These are phyloP conservation scores for Mastomys natalensis DNA, from an alignment of 2,113 vertebrate genomes.

Conservation along the genomic window DNA sequence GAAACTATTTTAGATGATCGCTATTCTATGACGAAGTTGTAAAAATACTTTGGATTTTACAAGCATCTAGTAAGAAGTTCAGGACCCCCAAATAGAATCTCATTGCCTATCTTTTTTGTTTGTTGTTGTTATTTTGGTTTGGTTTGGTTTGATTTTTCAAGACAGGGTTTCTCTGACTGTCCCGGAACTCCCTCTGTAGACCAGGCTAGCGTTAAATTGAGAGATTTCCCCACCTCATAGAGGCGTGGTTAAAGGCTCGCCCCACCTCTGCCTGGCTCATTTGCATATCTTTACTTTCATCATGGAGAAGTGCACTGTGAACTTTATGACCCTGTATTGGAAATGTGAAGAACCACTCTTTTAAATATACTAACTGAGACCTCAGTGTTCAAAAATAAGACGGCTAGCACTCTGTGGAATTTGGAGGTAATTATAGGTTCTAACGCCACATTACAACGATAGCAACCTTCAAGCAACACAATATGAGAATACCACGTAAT, in stretches of 20 bases:
- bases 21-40: neutral
- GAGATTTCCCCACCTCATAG: too few relatives aligned
- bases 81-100: neutral
- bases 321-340: neutral
- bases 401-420: neutral
- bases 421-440: neutral
- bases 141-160: neutral
- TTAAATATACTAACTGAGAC: neutral
- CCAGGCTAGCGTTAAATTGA: neutral
- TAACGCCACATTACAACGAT: neutral
- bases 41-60: neutral
- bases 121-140: neutral
- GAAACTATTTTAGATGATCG: neutral
- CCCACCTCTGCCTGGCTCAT: neutral
- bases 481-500: neutral
- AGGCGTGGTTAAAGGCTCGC: neutral
- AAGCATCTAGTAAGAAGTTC: neutral
- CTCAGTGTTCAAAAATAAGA: neutral
- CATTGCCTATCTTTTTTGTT: neutral
- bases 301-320: neutral
- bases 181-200: neutral
- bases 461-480: neutral
- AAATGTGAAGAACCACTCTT: slow-evolving; percentile 17
- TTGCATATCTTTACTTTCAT: neutral
- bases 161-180: neutral